Conservation (phyloP, 2,888 invertebrate species). For the Onthophagus sagittarius region DNA sequence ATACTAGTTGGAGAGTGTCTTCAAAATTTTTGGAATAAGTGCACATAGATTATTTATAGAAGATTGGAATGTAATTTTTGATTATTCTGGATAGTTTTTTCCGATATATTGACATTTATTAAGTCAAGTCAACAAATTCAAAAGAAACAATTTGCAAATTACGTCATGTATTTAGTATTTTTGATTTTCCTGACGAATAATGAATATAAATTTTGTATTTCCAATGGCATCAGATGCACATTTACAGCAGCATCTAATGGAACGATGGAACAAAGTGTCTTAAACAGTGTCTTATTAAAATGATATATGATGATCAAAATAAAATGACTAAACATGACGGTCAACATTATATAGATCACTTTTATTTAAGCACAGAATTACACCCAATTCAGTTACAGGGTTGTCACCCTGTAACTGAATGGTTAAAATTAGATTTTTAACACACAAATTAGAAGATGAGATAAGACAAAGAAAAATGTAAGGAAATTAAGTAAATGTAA, state of each 20-base stretch:
- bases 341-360: background rate
- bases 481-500: background rate
- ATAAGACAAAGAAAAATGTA: background rate
- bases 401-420: background rate
- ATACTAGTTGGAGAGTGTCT: constrained; percentile 31
- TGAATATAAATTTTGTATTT: no score
- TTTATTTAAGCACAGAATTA: constrained; percentile 13
- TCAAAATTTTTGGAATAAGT: constrained; percentile 38
- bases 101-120: constrained; percentile 33
- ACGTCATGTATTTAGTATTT: no score
- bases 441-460: background rate
- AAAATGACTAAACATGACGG: background rate
- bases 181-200: no score
- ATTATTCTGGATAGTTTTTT: constrained; percentile 42
- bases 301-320: background rate
- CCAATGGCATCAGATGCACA: no score
- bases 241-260: constrained; percentile 27
- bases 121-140: no score
- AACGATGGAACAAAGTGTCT: constrained; percentile 28
- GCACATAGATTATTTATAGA: constrained; percentile 46
- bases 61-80: constrained; percentile 36
- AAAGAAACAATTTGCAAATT: no score
- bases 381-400: constrained; percentile 7
- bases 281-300: constrained; percentile 11
- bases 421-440: background rate